Conservation (phyloP, 2,888 invertebrate genomes). For the Dromius quadrimaculatus region DNA sequence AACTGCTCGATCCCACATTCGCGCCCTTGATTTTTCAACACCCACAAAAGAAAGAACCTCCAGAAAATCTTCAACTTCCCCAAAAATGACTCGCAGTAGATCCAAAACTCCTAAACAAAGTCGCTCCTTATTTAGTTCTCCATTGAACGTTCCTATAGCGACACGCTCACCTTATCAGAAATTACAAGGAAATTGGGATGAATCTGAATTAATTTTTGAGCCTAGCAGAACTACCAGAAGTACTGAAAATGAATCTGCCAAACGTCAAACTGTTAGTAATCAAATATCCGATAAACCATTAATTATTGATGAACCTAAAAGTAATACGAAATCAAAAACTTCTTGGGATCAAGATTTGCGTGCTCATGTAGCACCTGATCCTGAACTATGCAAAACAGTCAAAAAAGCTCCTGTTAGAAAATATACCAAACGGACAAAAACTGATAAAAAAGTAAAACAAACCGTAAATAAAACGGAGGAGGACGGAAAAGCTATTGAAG, state of each 20-base stretch:
- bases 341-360: slow-evolving; percentile 61
- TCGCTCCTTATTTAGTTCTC: slow-evolving; percentile 49
- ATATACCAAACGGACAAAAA: not conserved
- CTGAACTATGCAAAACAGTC: slow-evolving; percentile 30
- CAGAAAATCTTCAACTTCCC: slow-evolving; percentile 42
- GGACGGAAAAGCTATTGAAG: slow-evolving; percentile 53
- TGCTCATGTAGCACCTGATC: slow-evolving; percentile 52
- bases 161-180: slow-evolving; percentile 47
- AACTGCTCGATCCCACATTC: slow-evolving; percentile 58
- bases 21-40: slow-evolving; percentile 61
- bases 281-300: slow-evolving; percentile 2
- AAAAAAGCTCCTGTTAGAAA: slow-evolving; percentile 22
- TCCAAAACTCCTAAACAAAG: slow-evolving; percentile 12
- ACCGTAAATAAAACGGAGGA: slow-evolving; percentile 44
- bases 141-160: slow-evolving; percentile 40
- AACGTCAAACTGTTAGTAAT: not conserved
- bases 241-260: not conserved
- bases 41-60: slow-evolving; percentile 53
- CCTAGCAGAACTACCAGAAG: not conserved
- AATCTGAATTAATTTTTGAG: slow-evolving; percentile 43
- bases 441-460: slow-evolving; percentile 26
- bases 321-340: slow-evolving; percentile 32
- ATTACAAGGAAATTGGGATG: slow-evolving; percentile 49
- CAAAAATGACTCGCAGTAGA: slow-evolving; percentile 51
- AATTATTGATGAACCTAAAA: slow-evolving; percentile 19